Evolutionary conservation across 2,888 invertebrate genomes (phyloP), one percentile per base, ranked within the genome.

Genomic region (Luperina testacea): DNA sequence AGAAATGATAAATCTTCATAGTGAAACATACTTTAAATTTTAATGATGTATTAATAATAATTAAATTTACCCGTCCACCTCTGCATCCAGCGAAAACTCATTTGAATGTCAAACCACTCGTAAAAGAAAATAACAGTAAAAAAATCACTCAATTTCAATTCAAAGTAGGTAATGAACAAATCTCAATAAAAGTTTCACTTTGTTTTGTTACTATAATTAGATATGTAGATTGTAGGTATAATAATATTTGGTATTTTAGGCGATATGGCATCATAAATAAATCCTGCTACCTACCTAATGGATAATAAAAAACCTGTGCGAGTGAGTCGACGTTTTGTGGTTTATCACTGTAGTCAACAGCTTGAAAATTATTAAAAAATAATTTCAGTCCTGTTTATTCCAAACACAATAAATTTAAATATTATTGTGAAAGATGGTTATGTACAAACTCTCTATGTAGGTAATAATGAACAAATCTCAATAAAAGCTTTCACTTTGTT

Each of bases 381-480:
- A 6, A 70, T 72, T 78, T 77, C 13, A 72, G 72, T 69, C 1
- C 45, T 64, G n/a, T 64, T 51, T 59, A 2, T 70, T 68, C n/a
- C 3, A 32, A 75, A 71, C 9, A 53, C 24, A 32, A 27, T 45
- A 6, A n/a, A 1, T 27, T n/a, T 11, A n/a, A 32, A 27, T 15
- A 38, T 7, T 42, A 69, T 27, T 53, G 53, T 20, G 20, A 53
- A 70, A 69, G 2, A 68, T 42, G 38, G 9, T 32, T 53, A 53
- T 2, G 24, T 70, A 32, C 5, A 11, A 38, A n/a, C n/a, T n/a
- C 11, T 64, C 20, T 63, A 38, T 20, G 32, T 32, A 20, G 17
- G 17, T 53, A 51, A n/a, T n/a, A n/a, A n/a, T n/a, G n/a, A n/a
- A n/a, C n/a, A n/a, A n/a, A n/a, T n/a, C n/a, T n/a, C n/a, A n/a